These are phyloP conservation scores for Limonius californicus DNA, from an alignment of 1,140 invertebrate species.

Conservation along the genomic window DNA sequence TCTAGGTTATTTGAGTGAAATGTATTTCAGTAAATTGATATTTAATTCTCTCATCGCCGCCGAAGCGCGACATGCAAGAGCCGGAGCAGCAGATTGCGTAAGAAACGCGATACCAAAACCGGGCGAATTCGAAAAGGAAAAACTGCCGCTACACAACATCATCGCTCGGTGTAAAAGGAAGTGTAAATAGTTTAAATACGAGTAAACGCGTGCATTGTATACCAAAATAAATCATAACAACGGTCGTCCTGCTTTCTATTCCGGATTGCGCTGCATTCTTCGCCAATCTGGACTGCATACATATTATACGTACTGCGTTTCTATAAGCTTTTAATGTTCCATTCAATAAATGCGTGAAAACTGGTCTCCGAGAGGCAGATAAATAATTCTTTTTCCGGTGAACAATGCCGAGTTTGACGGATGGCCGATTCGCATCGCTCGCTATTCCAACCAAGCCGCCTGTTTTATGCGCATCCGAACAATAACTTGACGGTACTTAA, in stretches of 20 bases:
- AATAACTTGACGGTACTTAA: conserved; percentile 13
- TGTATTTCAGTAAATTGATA: conserved; percentile 39
- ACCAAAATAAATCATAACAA: background rate
- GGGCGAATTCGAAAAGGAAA: conserved; percentile 10
- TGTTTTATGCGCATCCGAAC: conserved; percentile 6
- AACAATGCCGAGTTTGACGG: conserved; percentile 12
- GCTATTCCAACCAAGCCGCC: conserved; percentile 1
- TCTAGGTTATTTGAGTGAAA: conserved; percentile 34
- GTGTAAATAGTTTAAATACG: background rate
- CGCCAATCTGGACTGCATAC: background rate
- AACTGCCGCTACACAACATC: background rate
- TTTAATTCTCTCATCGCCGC: conserved; percentile 31
- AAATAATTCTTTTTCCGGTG: conserved; percentile 7
- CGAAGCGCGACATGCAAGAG: conserved; percentile 32
- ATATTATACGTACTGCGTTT: background rate
- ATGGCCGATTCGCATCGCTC: conserved; percentile 8
- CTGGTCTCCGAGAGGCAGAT: conserved; percentile 20
- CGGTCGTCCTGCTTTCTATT: conserved; percentile 1
- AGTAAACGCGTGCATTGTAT: background rate
- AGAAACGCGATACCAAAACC: conserved; percentile 1
- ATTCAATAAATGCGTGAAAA: conserved; percentile 39
- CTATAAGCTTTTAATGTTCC: conserved; percentile 32
- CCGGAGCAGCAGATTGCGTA: conserved; percentile 8
- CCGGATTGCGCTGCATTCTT: background rate
- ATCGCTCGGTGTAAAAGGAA: background rate